These are phyloP conservation scores for Melieria crassipennis DNA, from an alignment of 2,888 invertebrate species.

Conservation along the genomic window DNA sequence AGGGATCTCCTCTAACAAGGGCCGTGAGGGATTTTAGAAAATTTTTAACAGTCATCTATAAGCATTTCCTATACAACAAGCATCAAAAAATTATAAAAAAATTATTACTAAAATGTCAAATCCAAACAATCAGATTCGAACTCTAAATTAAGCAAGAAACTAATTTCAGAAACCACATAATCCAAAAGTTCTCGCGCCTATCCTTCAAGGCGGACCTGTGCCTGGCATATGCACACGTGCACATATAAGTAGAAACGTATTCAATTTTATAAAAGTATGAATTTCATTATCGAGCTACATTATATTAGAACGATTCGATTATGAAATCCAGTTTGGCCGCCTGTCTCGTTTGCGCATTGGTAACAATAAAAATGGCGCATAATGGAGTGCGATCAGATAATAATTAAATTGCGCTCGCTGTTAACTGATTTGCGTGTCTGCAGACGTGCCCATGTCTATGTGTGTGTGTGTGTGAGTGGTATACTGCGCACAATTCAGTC, in stretches of 20 bases:
- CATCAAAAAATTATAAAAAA: no score
- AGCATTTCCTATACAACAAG: no score
- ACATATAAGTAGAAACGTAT: not conserved
- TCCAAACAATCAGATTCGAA: no score
- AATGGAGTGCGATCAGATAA: not conserved
- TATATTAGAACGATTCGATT: constrained; percentile 24
- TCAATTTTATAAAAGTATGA: not conserved
- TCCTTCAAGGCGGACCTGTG: not conserved
- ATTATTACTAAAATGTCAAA: no score
- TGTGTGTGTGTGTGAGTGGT: constrained; percentile 6
- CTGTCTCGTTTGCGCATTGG: not conserved
- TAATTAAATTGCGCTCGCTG: constrained; percentile 4
- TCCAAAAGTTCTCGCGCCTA: no score
- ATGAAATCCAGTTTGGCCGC: constrained; percentile 31
- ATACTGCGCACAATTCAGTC: constrained; percentile 8
- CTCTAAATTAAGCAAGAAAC: no score
- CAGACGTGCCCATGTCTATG: not conserved
- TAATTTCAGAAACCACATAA: no score
- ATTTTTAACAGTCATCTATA: no score
- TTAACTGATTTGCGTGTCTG: constrained; percentile 1
- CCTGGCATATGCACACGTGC: not conserved
- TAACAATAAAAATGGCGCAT: not conserved
- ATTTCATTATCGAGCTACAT: not conserved
- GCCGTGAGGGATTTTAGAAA: no score
- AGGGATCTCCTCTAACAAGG: no score